Evolutionary conservation across 2,797 vertebrate genomes (phyloP), one percentile per base, ranked within the genome.

Genomic region (Bryconaethiops microstoma): DNA sequence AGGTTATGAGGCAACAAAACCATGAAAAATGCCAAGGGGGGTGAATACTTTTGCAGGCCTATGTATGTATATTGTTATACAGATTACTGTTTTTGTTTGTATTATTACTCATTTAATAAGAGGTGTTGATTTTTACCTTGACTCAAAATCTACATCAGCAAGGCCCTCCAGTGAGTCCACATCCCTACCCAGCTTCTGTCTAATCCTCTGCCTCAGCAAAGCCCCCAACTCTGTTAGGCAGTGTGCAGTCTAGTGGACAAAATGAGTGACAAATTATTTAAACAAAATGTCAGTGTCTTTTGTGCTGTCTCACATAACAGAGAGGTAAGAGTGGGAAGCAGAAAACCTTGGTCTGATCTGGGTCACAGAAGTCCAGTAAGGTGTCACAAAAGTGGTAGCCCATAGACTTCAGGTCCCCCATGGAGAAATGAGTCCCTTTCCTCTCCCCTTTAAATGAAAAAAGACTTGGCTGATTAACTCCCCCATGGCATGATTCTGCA

Each of bases 311-410:
- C 35, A 42, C 12, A 78, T 5, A 71, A 39, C 19, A 68, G 9
- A 14, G 14, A 39, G 4, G 16, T 17, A 23, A 73, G 40, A 17
- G 1, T n/a, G 40, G 5, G 72, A 65, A 45, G 57, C 16, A 54
- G 12, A 45, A 14, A 79, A 98, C 97, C 95, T 99, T 98, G 25
- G 92, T 70, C 0, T 88, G 90, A 25, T 96, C 93, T 0, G 97
- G 97, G 88, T 98, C 94, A 40, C 93, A 98, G 90, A 95, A 97
- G 84, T 99, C 97, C 0, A 99, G 91, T 40, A 99, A 91, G 0
- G 97, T 97, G 92, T 98, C 96, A 74, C 97, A 97, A 79, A 99
- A 91, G 67, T 91, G 93, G 82, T 93, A 95, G 10, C 97, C 98
- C 65, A 99, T 85, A 0, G 95, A 96, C 88, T 95, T 93, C 4